A percentile compares a stretch with the other conserved stretches of the same genome.
Conservation (phyloP, 2,113 vertebrate species). For the Prolemur simus region DNA sequence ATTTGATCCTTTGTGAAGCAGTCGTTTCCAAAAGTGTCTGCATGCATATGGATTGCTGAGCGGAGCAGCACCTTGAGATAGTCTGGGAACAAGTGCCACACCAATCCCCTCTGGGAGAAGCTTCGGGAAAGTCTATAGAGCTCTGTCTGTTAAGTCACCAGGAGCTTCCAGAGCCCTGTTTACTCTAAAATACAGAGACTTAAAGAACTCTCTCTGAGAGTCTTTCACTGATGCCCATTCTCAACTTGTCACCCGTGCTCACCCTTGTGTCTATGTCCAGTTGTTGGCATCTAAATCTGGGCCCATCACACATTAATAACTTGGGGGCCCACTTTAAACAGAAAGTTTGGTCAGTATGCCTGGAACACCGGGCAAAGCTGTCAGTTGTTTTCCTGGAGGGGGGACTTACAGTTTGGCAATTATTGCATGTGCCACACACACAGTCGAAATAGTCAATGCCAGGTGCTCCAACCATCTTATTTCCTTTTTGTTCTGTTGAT, state of each 20-base stretch:
- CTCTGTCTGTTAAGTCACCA: background rate
- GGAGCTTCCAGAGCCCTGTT: background rate
- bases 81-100: background rate
- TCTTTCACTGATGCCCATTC: background rate
- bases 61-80: background rate
- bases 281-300: background rate
- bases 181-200: background rate
- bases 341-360: conserved; percentile 20
- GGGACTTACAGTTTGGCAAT: background rate
- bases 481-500: background rate
- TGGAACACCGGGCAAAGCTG: background rate
- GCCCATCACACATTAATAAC: background rate
- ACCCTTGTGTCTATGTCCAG: background rate
- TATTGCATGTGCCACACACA: background rate
- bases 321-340: background rate
- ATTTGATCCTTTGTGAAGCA: background rate
- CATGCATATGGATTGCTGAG: background rate
- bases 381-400: background rate
- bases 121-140: background rate
- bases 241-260: background rate
- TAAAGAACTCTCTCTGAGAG: background rate
- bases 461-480: background rate
- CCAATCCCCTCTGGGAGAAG: background rate
- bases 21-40: conserved; percentile 2
- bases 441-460: background rate